These are phyloP conservation scores for Clitarchus hookeri DNA, from an alignment of 2,888 invertebrate species.

Conservation along the genomic window DNA sequence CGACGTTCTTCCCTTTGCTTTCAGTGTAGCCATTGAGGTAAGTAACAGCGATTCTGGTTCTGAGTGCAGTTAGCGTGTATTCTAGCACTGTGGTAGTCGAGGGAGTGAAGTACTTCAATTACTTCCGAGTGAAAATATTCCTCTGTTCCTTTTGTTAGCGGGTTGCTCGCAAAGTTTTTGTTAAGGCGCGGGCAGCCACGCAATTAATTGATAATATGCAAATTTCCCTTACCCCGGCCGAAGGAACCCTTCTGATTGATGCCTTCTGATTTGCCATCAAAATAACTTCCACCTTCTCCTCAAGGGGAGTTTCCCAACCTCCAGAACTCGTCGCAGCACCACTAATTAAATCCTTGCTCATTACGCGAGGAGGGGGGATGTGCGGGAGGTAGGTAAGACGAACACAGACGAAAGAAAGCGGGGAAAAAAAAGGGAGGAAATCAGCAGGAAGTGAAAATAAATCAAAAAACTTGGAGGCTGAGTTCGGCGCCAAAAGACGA, in stretches of 20 bases:
- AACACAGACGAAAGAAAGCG: neutral
- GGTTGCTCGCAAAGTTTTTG: neutral
- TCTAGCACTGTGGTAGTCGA: too few relatives aligned
- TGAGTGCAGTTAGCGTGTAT: too few relatives aligned
- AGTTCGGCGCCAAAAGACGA: conserved; percentile 8
- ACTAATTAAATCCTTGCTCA: conserved; percentile 25
- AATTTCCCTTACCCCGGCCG: neutral
- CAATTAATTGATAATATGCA: conserved; percentile 14
- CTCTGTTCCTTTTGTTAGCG: neutral
- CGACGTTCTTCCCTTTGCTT: too few relatives aligned
- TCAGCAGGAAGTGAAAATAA: conserved; percentile 1
- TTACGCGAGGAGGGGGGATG: neutral
- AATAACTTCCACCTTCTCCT: neutral
- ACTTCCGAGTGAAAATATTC: neutral
- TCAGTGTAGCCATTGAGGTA: too few relatives aligned
- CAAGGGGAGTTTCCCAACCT: neutral
- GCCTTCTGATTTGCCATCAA: conserved; percentile 14
- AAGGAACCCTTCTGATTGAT: neutral
- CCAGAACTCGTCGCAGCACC: neutral
- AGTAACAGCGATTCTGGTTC: too few relatives aligned
- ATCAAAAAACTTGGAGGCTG: neutral
- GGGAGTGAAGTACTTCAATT: neutral
- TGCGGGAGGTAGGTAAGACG: neutral
- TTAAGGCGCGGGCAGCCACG: neutral
- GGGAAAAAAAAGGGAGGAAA: neutral